Conservation (phyloP, 53 echinoderm and acorn worm genomes). For the Holothuria leucospilota region DNA sequence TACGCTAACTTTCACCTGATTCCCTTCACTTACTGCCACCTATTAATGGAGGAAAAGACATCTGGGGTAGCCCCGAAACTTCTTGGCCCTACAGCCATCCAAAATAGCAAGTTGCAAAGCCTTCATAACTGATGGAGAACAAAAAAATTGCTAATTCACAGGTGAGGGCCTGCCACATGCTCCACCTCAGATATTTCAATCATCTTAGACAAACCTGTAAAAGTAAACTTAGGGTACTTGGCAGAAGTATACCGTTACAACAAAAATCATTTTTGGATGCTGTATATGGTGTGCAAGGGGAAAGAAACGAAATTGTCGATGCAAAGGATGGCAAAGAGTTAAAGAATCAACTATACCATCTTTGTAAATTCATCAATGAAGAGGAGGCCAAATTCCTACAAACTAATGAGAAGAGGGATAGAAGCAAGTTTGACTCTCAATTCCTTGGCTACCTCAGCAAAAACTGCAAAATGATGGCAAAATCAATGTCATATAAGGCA, state of each 20-base stretch:
- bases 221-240: background rate
- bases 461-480: slow-evolving; percentile 3
- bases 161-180: background rate
- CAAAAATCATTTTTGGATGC: background rate
- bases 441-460: background rate
- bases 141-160: too few species aligned
- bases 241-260: background rate
- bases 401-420: background rate
- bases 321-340: slow-evolving; percentile 5
- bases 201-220: background rate
- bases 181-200: background rate
- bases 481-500: background rate
- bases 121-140: too few species aligned
- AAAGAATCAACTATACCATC: background rate
- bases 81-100: background rate
- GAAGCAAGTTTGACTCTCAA: background rate
- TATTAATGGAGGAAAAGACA: too few species aligned
- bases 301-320: background rate
- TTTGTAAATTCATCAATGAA: background rate
- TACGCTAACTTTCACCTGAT: too few species aligned
- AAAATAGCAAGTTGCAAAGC: too few species aligned
- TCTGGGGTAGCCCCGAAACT: too few species aligned
- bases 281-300: background rate
- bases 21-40: too few species aligned
- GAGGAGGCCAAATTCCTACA: background rate